Evolutionary conservation across 1,140 invertebrate species (phyloP), one percentile per base, ranked within the genome.

Genomic region (Mylabris phalerata): DNA sequence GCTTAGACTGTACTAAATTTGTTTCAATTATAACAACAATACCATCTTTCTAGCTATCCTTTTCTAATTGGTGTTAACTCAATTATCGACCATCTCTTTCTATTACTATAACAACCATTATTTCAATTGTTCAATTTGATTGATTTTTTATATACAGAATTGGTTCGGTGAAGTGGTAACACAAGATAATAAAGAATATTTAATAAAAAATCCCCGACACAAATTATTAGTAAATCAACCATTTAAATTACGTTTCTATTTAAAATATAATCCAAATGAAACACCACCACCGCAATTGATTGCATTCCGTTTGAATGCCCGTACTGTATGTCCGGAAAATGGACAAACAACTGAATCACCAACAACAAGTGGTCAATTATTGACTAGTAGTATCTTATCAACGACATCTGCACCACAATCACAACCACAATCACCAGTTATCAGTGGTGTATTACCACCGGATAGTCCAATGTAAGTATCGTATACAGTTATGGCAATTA

Each of bases 101-200:
- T 19, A 19, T 19, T 19, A 19, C 19, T 19, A 2, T 19, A 19
- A 19, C 19, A 19, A 19, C 19, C 19, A 19, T 19, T 19, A 19
- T 19, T 19, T 19, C 19, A 19, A 19, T 19, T 19, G 11, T 4
- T 47, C 3, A 41, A 32, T 32, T 32, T 32, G 32, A 3, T 32
- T 32, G 32, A 32, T n/a, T n/a, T n/a, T n/a, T n/a, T 32, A 5
- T 32, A 32, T 71, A 3, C 48, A 75, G 73, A 75, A 75, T 44
- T 75, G 72, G 72, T 75, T 74, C 54, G 73, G 73, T 6, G 68
- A 73, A 57, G 65, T 73, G 0, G 55, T 59, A 59, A 68, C 68
- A 0, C 56, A 64, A 9, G 70, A 75, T 46, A 70, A 73, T 57
- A 70, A 55, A 42, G 69, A 69, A 27, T 75, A 70, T 51, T 41